phyloP scores from a whole-genome alignment of 2,888 invertebrate genomes.

The Busseola fusca region DNA sequence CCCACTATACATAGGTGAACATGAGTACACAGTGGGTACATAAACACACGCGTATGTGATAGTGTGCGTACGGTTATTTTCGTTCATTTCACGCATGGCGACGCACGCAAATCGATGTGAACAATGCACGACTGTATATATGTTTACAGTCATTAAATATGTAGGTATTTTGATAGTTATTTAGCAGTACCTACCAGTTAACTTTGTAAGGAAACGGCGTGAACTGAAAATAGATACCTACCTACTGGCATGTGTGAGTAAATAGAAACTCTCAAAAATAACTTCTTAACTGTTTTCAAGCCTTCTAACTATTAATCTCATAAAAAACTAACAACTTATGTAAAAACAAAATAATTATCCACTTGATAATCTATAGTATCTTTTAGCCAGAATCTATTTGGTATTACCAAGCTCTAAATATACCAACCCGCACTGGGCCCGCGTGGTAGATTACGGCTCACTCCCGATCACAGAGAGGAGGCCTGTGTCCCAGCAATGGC shows the following conservation, averaged over 20 bases:
- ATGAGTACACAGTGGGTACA: slow-evolving; percentile 41
- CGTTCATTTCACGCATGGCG: slow-evolving; percentile 82
- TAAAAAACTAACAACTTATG: not conserved
- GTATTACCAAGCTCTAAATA: too few relatives aligned
- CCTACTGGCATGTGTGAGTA: not conserved
- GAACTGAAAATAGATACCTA: not conserved
- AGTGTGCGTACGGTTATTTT: slow-evolving; percentile 72
- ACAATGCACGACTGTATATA: slow-evolving; percentile 54
- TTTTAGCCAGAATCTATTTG: not conserved
- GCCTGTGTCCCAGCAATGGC: too few relatives aligned
- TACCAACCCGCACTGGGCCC: too few relatives aligned
- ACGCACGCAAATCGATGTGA: slow-evolving; percentile 74
- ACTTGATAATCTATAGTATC: not conserved
- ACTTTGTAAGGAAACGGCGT: not conserved
- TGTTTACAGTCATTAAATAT: slow-evolving; percentile 47
- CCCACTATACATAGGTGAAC: slow-evolving; percentile 14
- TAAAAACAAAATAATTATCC: not conserved
- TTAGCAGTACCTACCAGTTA: not conserved
- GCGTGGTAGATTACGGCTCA: too few relatives aligned
- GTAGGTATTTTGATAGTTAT: slow-evolving; percentile 40
- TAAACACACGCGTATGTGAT: slow-evolving; percentile 51
- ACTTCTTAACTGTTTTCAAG: not conserved
- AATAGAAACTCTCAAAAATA: not conserved
- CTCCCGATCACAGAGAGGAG: too few relatives aligned
- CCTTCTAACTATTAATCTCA: not conserved